Evolutionary conservation across 2,797 vertebrate species (phyloP), one percentile per base, ranked within the genome.

Genomic region (Myotis vivesi): DNA sequence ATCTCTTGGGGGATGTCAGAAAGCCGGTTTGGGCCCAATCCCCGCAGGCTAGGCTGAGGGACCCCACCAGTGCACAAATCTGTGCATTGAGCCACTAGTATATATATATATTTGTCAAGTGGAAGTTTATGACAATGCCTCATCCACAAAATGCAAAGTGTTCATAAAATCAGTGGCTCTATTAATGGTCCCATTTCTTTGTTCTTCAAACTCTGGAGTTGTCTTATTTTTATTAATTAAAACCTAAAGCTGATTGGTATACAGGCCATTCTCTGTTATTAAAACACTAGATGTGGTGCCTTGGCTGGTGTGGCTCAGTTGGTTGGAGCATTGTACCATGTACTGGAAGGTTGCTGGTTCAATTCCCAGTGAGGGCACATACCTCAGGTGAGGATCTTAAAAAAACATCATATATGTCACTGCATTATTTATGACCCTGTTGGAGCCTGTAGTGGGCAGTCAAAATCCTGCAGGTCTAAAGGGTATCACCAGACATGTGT

Each of bases 191-290:
- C 85, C 87, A 89, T 87, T 93, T 41, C 6, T 9, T 69, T 33
- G 46, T 62, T 96, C 51, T 96, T 1, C 10, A 81, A 22, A 88
- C 19, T 92, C 30, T 87, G 57, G 5, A 36, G 5, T 7, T 87
- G 23, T 44, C 8, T 44, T 92, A 15, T 91, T 97, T 97, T 92
- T 89, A 44, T 28, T 82, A 73, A 41, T 76, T 0, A 90, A 97
- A 92, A 79, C 22, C n/a, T 69, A 36, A 25, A 94, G 59, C 25
- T 59, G 1, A 68, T 6, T 75, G 5, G 90, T 72, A 96, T 19
- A 44, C 1, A 22, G 16, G 0, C 33, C 75, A 68, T 59, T 41
- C 13, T 88, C 25, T 33, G 28, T 12, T 55, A 25, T 79, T 83
- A 96, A 95, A 95, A 81, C 8, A 85, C 72, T 11, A 94, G 28